Evolutionary conservation across 1,140 invertebrate genomes (phyloP), one percentile per base, ranked within the genome.

Genomic region (Ceratoteleas bidentatus): DNA sequence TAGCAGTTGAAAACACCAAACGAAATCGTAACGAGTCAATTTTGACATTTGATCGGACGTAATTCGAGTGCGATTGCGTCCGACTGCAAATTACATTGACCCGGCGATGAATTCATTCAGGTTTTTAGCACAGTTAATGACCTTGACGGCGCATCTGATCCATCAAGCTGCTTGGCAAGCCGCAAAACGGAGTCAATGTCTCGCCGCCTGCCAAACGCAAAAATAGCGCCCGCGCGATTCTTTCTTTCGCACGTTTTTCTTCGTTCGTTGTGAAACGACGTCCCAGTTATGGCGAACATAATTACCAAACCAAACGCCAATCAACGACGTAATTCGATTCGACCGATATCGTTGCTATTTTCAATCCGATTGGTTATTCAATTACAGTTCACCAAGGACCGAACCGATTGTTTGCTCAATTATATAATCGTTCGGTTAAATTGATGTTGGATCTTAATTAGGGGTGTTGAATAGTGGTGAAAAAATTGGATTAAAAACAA

Each of bases 121-220:
- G 81, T 84, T 84, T 80, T 72, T 76, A 80, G 81, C 60, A 80
- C 81, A 84, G 81, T 78, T 79, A 83, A 79, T 83, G 81, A 78
- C 81, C 75, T 78, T 83, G 75, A 78, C 65, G 58, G 15, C 34
- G 56, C 50, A 73, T 74, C 68, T 69, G 56, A 83, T 64, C 64
- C 38, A 13, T 57, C 57, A 62, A 54, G 43, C 40, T 40, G 36
- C 57, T 82, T 85, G 83, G 81, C 84, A 83, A 65, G 65, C 79
- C 69, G 34, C 69, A 52, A 73, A 87, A 86, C 64, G 62, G 62
- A 85, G 85, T 87, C 84, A 86, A 87, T 87, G 82, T 75, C 84
- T 88, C 86, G 86, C 83, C 89, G 89, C 89, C 88, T 89, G 89
- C 89, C 89, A 91, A 91, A 87, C 85, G 87, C 81, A 91, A 92